Base-by-base conservation (phyloP, 2,113 vertebrate species). In the Gasterosteus nipponicus region DNA sequence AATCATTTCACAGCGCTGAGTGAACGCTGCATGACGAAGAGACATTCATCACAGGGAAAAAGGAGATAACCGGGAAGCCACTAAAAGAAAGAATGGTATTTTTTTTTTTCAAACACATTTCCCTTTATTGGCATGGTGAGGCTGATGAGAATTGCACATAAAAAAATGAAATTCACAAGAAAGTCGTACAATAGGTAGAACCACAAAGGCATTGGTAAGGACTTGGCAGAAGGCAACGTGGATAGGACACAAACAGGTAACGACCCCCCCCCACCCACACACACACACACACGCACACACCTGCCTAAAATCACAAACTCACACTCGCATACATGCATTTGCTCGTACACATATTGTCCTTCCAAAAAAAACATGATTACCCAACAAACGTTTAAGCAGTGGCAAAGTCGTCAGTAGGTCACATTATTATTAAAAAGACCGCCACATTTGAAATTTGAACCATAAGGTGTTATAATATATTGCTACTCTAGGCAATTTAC, bases 71-170 rank as follows among this genome's bases (percentile, higher is more conserved):
- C 54, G 61, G 44, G 42, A 41, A 83, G 69, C 64, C 61, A 54
- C 42, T 56, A 39, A 75, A 75, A 75, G 46, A 77, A 80, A 69
- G 49, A 57, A 33, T 22, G 8, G 9, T 31, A 31, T 31, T 60
- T 44, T 57, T 74, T 86, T 85, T 81, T 96, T 96, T 97, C 95
- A 96, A 97, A 98, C 95, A 97, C 89, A 94, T 96, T 98, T 98
- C 96, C 96, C 96, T 98, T 99, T 98, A 99, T 99, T 98, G 96
- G 95, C 95, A 97, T 96, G 95, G 96, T 96, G 96, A 97, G 96
- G 95, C 96, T 96, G 95, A 97, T 96, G 96, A 96, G 95, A 97
- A 97, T 96, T 95, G 96, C 96, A 98, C 96, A 97, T 97, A 94
- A 95, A 95, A 54, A 95, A 95, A 94, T 92, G 89, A 94, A 96